Evolutionary conservation across 2,888 invertebrate genomes (phyloP).

Genomic region (Leptinotarsa haldemani): DNA sequence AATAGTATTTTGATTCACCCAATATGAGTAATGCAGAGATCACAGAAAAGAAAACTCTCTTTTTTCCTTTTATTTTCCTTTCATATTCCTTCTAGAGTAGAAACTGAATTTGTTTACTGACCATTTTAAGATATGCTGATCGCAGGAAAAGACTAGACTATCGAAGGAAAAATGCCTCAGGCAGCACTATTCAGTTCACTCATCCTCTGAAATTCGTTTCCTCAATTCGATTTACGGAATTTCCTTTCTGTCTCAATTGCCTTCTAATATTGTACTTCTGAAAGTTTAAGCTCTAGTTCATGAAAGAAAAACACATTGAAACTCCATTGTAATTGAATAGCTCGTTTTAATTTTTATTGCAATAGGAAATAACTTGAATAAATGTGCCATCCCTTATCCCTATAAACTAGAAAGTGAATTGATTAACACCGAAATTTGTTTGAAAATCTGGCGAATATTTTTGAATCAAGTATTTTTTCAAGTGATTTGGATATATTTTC

Average conservation of each 20-base stretch:
- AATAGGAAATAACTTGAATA: background rate
- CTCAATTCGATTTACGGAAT: constrained; percentile 52
- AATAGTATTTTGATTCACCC: too few species aligned
- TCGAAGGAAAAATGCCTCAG: constrained; percentile 49
- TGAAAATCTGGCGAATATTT: too few species aligned
- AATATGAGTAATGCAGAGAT: too few species aligned
- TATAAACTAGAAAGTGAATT: too few species aligned
- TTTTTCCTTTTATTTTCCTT: background rate
- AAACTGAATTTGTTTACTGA: constrained; percentile 12
- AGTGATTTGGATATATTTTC: too few species aligned
- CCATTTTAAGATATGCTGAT: constrained; percentile 31
- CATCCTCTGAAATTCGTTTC: constrained; percentile 51
- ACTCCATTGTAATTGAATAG: background rate
- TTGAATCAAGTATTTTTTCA: too few species aligned
- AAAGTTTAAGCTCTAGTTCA: constrained; percentile 15
- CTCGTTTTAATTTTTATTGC: background rate
- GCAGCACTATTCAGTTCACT: constrained; percentile 59
- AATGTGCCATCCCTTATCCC: too few species aligned
- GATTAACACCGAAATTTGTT: too few species aligned
- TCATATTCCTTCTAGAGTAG: background rate
- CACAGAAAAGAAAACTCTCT: background rate
- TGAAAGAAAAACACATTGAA: background rate
- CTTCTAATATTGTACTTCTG: constrained; percentile 28
- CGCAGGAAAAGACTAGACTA: constrained; percentile 24
- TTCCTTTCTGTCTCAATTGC: constrained; percentile 51